phyloP scores from a whole-genome alignment of 1,140 invertebrate species.

The Coboldia fuscipes region DNA sequence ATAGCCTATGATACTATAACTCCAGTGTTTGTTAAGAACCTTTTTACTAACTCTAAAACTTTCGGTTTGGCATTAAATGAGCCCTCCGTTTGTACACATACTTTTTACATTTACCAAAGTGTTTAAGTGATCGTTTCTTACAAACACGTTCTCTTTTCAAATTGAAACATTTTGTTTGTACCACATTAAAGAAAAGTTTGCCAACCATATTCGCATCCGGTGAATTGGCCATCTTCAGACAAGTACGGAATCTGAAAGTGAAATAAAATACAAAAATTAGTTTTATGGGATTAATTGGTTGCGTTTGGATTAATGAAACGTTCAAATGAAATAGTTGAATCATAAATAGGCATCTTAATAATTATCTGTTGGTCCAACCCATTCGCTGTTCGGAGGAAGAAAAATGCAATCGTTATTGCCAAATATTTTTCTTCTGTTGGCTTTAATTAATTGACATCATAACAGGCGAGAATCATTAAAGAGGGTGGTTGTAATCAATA shows the following conservation, averaged over 20 bases:
- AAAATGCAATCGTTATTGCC: too few relatives aligned
- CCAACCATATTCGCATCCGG: constrained; percentile 75
- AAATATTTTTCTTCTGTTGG: too few relatives aligned
- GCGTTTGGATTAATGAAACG: too few relatives aligned
- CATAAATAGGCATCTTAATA: too few relatives aligned
- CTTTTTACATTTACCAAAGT: constrained; percentile 59
- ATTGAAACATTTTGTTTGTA: constrained; percentile 81
- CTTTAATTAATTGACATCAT: too few relatives aligned
- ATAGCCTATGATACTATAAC: too few relatives aligned
- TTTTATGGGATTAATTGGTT: not conserved
- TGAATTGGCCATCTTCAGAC: constrained; percentile 66
- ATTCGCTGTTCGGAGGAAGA: too few relatives aligned
- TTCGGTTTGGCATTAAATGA: constrained; percentile 46
- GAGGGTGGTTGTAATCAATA: too few relatives aligned
- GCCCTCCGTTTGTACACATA: constrained; percentile 47
- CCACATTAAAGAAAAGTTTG: constrained; percentile 81
- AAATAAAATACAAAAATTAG: constrained; percentile 1
- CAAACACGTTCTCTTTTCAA: constrained; percentile 59
- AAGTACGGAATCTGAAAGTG: constrained; percentile 60
- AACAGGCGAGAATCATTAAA: too few relatives aligned
- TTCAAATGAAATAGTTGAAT: too few relatives aligned
- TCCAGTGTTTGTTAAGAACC: too few relatives aligned
- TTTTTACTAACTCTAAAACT: constrained; percentile 24
- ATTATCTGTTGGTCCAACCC: too few relatives aligned
- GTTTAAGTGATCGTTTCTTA: constrained; percentile 52